These are phyloP conservation scores for Nyctalus aviator DNA, from an alignment of 2,797 vertebrate species.

Conservation along the genomic window DNA sequence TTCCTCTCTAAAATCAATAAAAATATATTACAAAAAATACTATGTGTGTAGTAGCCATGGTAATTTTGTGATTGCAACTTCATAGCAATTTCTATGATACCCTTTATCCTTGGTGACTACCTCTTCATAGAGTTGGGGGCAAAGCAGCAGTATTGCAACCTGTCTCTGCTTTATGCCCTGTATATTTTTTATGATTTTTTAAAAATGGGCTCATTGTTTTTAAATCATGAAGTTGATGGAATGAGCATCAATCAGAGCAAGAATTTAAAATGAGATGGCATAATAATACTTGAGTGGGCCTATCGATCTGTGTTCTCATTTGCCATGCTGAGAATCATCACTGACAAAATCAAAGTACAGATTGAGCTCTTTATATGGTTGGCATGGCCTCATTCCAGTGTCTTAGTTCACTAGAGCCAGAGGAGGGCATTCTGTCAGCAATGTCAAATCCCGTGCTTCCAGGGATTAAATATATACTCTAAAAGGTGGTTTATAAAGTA, in stretches of 20 bases:
- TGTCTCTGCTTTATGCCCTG: conserved; percentile 29
- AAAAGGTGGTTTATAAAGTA: conserved; percentile 37
- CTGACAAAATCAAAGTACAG: not conserved
- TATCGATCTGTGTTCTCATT: not conserved
- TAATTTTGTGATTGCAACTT: not conserved
- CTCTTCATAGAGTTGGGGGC: not conserved
- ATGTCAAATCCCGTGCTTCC: rapidly evolving
- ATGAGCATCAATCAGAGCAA: not conserved
- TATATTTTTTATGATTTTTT: not conserved
- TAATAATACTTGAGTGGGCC: not conserved
- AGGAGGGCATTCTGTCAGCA: not conserved
- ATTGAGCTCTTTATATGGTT: not conserved
- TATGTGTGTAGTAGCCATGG: not conserved
- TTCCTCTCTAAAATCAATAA: too few relatives aligned
- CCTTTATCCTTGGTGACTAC: not conserved
- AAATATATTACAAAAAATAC: not conserved
- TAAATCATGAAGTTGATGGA: not conserved
- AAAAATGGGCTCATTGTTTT: not conserved
- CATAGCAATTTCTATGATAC: not conserved
- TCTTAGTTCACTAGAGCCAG: not conserved
- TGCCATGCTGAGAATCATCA: not conserved
- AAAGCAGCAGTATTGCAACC: not conserved
- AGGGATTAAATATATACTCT: not conserved
- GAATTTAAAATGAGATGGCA: not conserved
- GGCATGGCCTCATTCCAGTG: not conserved